Evolutionary conservation across 2,888 invertebrate species (phyloP), one percentile per base, ranked within the genome.

Genomic region (Escarpia spicata): DNA sequence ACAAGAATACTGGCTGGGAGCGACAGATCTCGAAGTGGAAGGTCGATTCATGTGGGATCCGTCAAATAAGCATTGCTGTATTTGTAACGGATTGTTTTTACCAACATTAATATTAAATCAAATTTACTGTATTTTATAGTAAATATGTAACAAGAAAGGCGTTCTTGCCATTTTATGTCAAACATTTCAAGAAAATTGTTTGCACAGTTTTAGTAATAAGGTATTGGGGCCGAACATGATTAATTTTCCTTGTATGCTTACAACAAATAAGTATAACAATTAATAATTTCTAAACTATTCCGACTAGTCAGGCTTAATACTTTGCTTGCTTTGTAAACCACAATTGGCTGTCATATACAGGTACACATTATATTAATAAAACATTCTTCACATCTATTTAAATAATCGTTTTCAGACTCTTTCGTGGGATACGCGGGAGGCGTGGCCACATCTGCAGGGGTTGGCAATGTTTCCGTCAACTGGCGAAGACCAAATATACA

Each of bases 1-100:
- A 75, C 75, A 75, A 75, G 75, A 75, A 75, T 75, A 75, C 75
- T 75, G 75, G 75, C 75, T 75, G 75, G 75, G 75, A 75, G 75
- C 75, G 26, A 75, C 75, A 75, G 75, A 75, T 75, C 19, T 75
- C 26, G 19, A 19, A 75, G 26, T 19, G 26, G 75, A 75, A 75
- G 19, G 75, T 75, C 75, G 19, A 19, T 75, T 19, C 26, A 15
- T 0, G 19, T 75, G 75, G 75, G 75, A 75, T 75, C 75, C 75
- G 19, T 75, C 75, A 6, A 19, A 26, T 75, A 75, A 75, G 75
- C 52, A 75, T 75, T 19, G 6, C 26, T 75, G 19, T 26, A 75
- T 26, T 26, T 75, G 75, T 19, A 6, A 4, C 1, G 75, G 75
- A 26, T 6, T n/a, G 75, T 52, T 12, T 52, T 52, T 9, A 52